Evolutionary conservation across 2,797 vertebrate genomes (phyloP).

Genomic region (Sebastiscus tertius): DNA sequence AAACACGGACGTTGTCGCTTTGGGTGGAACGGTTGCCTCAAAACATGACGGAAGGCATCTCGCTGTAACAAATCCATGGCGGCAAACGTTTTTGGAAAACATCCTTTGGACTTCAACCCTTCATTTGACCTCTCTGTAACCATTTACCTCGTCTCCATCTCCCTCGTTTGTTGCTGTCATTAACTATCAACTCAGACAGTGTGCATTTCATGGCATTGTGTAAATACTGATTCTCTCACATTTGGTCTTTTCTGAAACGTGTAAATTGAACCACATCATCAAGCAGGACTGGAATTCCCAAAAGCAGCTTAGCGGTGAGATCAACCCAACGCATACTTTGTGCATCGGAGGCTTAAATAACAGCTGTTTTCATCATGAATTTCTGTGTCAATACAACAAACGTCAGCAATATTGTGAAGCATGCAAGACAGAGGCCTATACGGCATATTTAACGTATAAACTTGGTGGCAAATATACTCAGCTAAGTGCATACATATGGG

Average conservation of each 20-base stretch:
- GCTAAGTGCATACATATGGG: slow-evolving; percentile 7
- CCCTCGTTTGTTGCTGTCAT: slow-evolving; percentile 38
- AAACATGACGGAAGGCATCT: slow-evolving; percentile 39
- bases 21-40: slow-evolving; percentile 33
- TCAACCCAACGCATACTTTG: slow-evolving; percentile 2
- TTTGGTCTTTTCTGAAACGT: slow-evolving; percentile 17
- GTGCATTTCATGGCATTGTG: slow-evolving; percentile 16
- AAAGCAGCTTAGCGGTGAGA: slow-evolving; percentile 19
- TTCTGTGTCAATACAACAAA: slow-evolving; percentile 35
- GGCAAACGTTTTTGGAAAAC: slow-evolving; percentile 35
- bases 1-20: slow-evolving; percentile 39
- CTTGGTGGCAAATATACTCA: slow-evolving; percentile 7
- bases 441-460: slow-evolving; percentile 10
- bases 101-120: slow-evolving; percentile 35
- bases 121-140: slow-evolving; percentile 49
- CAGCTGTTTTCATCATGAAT: slow-evolving; percentile 16
- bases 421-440: slow-evolving; percentile 44
- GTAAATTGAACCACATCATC: slow-evolving; percentile 3
- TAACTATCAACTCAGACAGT: slow-evolving; percentile 27
- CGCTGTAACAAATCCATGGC: slow-evolving; percentile 36
- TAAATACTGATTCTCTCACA: slow-evolving; percentile 51
- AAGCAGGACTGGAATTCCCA: slow-evolving; percentile 15
- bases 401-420: slow-evolving; percentile 58
- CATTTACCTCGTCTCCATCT: slow-evolving; percentile 30
- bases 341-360: slow-evolving; percentile 16